phyloP scores from a whole-genome alignment of 2,797 vertebrate genomes.

The Aphelocoma californica region DNA sequence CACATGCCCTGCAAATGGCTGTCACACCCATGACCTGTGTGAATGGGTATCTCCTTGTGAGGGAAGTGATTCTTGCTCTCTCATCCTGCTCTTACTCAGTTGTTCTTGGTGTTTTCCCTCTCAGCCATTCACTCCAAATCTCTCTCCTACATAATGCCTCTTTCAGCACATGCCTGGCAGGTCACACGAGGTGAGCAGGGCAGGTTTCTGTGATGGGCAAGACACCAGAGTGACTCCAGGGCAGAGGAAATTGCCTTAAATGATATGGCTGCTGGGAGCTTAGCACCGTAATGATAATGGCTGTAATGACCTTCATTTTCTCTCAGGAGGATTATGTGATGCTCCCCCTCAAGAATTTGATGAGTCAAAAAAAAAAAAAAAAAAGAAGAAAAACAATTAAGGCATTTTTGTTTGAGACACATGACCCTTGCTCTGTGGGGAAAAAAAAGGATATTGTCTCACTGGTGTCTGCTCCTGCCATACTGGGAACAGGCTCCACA shows the following conservation, averaged over 20 bases:
- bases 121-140: background rate
- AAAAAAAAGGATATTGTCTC: background rate
- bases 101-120: background rate
- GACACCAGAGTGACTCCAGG: background rate
- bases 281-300: background rate
- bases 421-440: rapidly evolving
- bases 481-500: background rate
- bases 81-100: background rate
- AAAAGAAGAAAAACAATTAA: too few relatives aligned
- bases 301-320: background rate
- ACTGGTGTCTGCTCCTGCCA: background rate
- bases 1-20: background rate
- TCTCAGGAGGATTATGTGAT: background rate
- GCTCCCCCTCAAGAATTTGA: background rate
- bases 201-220: background rate
- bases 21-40: background rate
- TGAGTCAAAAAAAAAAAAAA: background rate
- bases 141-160: background rate
- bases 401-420: background rate
- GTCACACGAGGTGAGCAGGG: background rate
- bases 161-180: background rate
- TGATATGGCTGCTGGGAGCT: background rate
- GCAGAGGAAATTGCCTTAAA: background rate
- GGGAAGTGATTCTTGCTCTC: background rate
- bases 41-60: background rate